A percentile compares a stretch with the other conserved stretches of the same genome.
Evolutionary conservation across 1,140 invertebrate species (phyloP).

Genomic region (Saccostrea echinata): DNA sequence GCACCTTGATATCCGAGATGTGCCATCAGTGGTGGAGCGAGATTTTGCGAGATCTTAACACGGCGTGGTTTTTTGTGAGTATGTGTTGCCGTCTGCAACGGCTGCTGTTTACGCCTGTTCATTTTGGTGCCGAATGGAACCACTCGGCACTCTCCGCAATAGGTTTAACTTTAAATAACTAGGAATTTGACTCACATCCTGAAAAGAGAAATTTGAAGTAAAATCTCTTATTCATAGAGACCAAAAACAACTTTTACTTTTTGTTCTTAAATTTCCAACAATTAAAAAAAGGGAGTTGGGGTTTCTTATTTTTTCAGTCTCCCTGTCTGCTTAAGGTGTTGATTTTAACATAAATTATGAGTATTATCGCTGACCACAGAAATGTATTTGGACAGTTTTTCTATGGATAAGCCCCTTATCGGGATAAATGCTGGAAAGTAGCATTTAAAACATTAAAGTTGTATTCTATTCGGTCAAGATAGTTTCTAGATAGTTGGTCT

Average conservation of each 20-base stretch:
- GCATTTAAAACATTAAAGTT: background rate
- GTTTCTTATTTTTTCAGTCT: background rate
- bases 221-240: too few species aligned
- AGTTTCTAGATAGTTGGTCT: background rate
- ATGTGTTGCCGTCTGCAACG: conserved; percentile 19
- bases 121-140: background rate
- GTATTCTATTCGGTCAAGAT: background rate
- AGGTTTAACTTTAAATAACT: background rate
- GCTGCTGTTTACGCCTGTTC: conserved; percentile 38
- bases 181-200: conserved; percentile 1
- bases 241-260: too few species aligned
- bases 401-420: background rate
- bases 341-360: background rate
- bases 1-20: conserved; percentile 72
- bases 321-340: background rate
- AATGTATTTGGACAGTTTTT: background rate
- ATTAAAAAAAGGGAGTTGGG: background rate
- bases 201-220: background rate
- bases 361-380: background rate
- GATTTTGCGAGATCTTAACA: conserved; percentile 15
- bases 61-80: conserved; percentile 31
- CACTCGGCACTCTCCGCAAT: background rate
- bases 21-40: conserved; percentile 62
- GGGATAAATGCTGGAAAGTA: background rate
- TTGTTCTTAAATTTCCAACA: too few species aligned